These are phyloP conservation scores for Cavia porcellus DNA, from an alignment of 2,113 vertebrate species.

Conservation along the genomic window DNA sequence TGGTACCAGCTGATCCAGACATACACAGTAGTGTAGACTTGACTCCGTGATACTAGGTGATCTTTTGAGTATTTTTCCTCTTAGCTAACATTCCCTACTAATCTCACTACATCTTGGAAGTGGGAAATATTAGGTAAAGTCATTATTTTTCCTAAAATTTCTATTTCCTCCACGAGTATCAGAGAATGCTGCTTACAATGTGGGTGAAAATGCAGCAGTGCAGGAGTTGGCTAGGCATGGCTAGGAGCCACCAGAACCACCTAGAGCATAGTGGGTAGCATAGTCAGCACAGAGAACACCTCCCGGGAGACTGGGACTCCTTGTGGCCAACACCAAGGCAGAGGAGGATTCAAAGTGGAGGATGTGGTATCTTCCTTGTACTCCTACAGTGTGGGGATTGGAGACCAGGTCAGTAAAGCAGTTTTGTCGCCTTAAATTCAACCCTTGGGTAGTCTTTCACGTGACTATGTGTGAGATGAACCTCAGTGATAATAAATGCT, in stretches of 20 bases:
- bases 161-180: background rate
- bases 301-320: background rate
- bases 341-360: background rate
- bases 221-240: background rate
- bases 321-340: background rate
- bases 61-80: background rate
- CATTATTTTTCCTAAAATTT: background rate
- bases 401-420: background rate
- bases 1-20: background rate
- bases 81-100: background rate
- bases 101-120: background rate
- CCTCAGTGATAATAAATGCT: background rate
- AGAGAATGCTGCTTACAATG: background rate
- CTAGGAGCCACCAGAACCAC: background rate
- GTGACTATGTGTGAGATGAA: background rate
- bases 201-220: background rate
- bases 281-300: background rate
- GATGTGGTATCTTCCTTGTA: background rate
- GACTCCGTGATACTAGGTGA: background rate
- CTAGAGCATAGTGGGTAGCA: background rate
- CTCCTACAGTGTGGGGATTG: background rate
- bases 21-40: background rate
- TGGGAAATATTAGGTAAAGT: background rate
- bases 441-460: background rate
- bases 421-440: background rate